These are phyloP conservation scores for Fulmarus glacialis DNA, from an alignment of 2,113 vertebrate species.

Conservation along the genomic window DNA sequence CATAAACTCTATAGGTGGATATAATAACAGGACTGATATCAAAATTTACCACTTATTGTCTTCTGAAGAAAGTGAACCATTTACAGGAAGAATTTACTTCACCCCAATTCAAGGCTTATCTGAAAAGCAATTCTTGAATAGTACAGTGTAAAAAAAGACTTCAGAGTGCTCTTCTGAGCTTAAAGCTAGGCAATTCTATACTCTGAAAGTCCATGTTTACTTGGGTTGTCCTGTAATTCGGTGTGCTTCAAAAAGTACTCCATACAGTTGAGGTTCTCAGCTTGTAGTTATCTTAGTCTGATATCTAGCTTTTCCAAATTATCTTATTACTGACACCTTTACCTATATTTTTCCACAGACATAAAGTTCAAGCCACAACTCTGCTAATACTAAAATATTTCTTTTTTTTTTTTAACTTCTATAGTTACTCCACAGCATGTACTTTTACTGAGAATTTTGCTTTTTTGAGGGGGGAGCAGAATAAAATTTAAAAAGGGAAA, in stretches of 20 bases:
- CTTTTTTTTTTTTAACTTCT: not conserved
- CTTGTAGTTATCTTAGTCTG: not conserved
- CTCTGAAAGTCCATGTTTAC: not conserved
- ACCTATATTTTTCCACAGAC: not conserved
- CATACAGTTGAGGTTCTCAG: not conserved
- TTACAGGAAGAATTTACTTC: not conserved
- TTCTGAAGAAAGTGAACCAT: not conserved
- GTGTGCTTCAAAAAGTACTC: not conserved
- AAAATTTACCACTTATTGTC: not conserved
- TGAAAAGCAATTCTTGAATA: not conserved
- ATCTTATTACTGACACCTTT: not conserved
- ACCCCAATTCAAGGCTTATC: not conserved
- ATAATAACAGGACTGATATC: not conserved
- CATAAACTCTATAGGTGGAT: not conserved
- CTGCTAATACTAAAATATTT: not conserved
- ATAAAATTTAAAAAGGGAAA: not conserved
- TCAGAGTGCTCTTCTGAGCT: not conserved
- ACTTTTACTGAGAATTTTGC: not conserved
- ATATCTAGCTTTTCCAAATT: not conserved
- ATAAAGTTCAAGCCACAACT: not conserved
- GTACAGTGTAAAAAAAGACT: not conserved
- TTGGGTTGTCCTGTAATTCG: not conserved
- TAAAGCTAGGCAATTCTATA: not conserved
- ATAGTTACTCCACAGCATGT: not conserved
- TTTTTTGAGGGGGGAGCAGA: not conserved